These are phyloP conservation scores for Sterrhoptilus dennistouni DNA, from an alignment of 2,113 vertebrate genomes.

Conservation along the genomic window DNA sequence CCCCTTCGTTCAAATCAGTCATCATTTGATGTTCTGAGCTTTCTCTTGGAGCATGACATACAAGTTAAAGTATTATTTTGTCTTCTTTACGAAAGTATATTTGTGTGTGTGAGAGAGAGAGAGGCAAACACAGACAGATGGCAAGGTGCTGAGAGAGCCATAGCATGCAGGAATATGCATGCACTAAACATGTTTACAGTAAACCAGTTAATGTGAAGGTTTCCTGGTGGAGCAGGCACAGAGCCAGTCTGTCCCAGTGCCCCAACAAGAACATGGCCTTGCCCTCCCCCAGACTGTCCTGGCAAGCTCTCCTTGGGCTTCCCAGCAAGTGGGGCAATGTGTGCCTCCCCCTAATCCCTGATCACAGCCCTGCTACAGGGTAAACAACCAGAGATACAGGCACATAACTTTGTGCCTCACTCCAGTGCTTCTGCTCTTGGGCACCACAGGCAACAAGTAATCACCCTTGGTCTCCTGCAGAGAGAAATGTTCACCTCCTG, in stretches of 20 bases:
- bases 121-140: background rate
- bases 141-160: background rate
- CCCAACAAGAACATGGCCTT: background rate
- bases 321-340: background rate
- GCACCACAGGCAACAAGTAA: background rate
- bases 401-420: background rate
- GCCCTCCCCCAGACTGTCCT: background rate
- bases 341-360: background rate
- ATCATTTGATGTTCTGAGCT: background rate
- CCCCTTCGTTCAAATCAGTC: background rate
- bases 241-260: background rate
- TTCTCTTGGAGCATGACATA: background rate
- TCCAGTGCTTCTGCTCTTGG: background rate
- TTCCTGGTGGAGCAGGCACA: background rate
- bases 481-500: background rate
- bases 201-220: background rate
- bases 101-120: rapidly evolving
- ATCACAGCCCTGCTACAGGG: background rate
- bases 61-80: background rate
- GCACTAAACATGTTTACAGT: background rate
- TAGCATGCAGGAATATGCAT: background rate
- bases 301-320: background rate
- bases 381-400: background rate
- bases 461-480: background rate
- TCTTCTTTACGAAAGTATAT: background rate